Evolutionary conservation across 2,888 invertebrate genomes (phyloP), one percentile per base, ranked within the genome.

Genomic region (Miltochrista miniata): DNA sequence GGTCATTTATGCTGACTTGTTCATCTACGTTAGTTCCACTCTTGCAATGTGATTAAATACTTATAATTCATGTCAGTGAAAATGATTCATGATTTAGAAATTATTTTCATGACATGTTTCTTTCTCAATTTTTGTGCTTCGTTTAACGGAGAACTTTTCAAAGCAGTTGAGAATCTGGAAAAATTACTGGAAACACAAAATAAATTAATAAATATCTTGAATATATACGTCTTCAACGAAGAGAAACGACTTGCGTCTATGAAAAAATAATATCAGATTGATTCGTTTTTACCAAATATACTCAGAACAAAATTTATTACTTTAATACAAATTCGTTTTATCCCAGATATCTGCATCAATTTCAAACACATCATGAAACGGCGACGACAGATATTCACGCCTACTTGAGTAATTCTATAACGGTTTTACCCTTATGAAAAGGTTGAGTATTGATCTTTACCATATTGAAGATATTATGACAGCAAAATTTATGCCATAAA

Each of bases 381-480:
- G 97, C 97, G 2, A 93, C 95, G 70, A 92, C 93, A 51, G 96
- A 97, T 76, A 94, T 96, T 35, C 94, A 95, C 44, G 93, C 94
- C 62, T 97, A 97, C 76, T 92, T 98, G 53, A 94, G 96, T n/a
- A 98, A 98, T 87, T 98, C 98, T 1, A 96, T 60, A 98, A 98
- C 82, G 98, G 98, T 7, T 99, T 97, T 86, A 93, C 98, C 30
- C 91, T 99, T 46, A 98, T 99, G 49, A 99, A 99, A 89, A 94
- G 98, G 69, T 93, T 99, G 70, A 98, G 98, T 7, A 94, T 96
- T 2, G 98, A 99, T 86, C 97, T 98, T 96, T 95, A 96, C 70
- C 93, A 95, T 59, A 98, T 35, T 36, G 36, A 29, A 7, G 11
- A 30, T n/a, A 31, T 15, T 14, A 42, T 15, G 14, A n/a, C 2